Evolutionary conservation across 2,113 vertebrate genomes (phyloP).

Genomic region (Pseudorectes ferrugineus): DNA sequence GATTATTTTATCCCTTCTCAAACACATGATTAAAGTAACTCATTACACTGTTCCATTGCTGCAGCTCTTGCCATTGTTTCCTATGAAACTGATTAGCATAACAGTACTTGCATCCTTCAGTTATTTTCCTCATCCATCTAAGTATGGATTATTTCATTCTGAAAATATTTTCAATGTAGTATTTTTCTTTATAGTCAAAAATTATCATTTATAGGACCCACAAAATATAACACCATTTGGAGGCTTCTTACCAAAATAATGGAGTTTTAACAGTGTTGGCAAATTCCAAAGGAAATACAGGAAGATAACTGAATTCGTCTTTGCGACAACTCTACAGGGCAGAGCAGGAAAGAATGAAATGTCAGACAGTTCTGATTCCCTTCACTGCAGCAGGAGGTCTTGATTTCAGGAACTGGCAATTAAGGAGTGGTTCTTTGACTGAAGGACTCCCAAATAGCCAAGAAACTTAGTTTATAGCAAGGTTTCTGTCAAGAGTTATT

Average conservation of each 20-base stretch:
- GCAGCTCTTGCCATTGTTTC: neutral
- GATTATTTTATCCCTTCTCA: neutral
- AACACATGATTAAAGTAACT: neutral
- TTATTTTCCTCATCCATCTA: neutral
- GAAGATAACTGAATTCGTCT: neutral
- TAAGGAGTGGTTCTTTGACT: neutral
- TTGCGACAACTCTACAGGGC: neutral
- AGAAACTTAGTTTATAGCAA: neutral
- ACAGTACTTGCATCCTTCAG: neutral
- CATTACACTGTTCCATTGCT: neutral
- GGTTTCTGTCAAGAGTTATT: neutral
- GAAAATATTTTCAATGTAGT: neutral
- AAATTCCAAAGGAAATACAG: neutral
- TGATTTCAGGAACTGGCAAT: neutral
- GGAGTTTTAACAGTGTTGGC: neutral
- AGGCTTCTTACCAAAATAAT: neutral
- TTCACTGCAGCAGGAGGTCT: neutral
- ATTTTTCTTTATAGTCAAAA: neutral
- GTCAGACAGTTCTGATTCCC: neutral
- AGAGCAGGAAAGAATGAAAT: neutral
- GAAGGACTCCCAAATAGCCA: neutral
- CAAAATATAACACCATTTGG: neutral
- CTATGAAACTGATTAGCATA: neutral
- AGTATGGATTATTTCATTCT: neutral
- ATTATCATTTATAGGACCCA: neutral